A percentile compares a stretch with the other conserved stretches of the same genome.
These are phyloP conservation scores for Tarsius wallacei DNA, from an alignment of 2,797 vertebrate genomes.

Conservation along the genomic window DNA sequence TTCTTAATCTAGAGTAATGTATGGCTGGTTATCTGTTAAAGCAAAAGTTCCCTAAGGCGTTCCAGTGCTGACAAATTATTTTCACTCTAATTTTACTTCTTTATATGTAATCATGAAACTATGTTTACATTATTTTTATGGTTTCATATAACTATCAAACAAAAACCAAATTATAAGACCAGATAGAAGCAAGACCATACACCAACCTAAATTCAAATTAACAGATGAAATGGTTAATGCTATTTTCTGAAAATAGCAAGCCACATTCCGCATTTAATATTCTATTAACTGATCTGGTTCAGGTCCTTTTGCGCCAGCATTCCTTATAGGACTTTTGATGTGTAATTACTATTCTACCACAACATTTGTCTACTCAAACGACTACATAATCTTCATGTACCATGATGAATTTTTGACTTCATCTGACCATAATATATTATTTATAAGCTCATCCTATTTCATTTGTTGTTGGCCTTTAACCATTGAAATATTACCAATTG, in stretches of 20 bases:
- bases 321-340: background rate
- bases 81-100: background rate
- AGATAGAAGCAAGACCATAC: slow-evolving; percentile 31
- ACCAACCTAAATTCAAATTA: slow-evolving; percentile 20
- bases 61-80: background rate
- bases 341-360: background rate
- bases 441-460: background rate
- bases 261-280: background rate
- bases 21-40: background rate
- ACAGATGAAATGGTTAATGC: background rate
- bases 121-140: background rate
- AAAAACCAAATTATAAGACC: background rate
- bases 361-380: background rate
- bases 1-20: background rate
- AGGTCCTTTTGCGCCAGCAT: background rate
- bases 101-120: background rate
- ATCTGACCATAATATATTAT: background rate
- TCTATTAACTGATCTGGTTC: background rate
- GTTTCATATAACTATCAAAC: background rate
- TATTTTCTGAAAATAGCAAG: slow-evolving; percentile 21
- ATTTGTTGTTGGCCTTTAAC: background rate
- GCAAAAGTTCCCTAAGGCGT: background rate
- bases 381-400: background rate
- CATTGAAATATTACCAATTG: background rate
- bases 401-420: background rate